Conservation (phyloP, 2,797 vertebrate genomes). For the Syngnathus rostellatus region DNA sequence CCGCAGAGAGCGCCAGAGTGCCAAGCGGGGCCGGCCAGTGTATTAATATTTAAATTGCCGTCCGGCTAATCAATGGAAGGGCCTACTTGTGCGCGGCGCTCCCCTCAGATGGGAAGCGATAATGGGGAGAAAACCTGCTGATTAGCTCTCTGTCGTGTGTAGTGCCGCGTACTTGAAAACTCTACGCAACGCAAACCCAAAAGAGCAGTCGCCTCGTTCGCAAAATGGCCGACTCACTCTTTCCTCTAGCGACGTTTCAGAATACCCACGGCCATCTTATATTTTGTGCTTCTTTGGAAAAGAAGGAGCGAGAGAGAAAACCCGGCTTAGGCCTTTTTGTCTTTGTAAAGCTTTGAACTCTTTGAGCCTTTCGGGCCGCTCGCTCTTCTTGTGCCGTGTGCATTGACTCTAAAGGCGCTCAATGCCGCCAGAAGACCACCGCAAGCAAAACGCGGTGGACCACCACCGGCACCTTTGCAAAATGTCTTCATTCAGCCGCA, state of each 20-base stretch:
- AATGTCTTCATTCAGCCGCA: conserved; percentile 57
- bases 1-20: conserved; percentile 71
- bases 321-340: conserved; percentile 99
- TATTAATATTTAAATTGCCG: conserved; percentile 84
- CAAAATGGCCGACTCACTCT: conserved; percentile 81
- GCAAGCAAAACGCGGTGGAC: conserved; percentile 98
- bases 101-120: conserved; percentile 82
- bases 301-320: conserved; percentile 59
- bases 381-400: conserved; percentile 94
- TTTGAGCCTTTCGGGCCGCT: conserved; percentile 90
- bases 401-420: conserved; percentile 99
- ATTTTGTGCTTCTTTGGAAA: conserved; percentile 92
- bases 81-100: conserved; percentile 75
- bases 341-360: conserved; percentile 99
- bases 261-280: conserved; percentile 83
- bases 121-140: conserved; percentile 89
- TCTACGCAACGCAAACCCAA: conserved; percentile 97
- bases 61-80: conserved; percentile 79
- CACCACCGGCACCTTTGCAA: conserved; percentile 93
- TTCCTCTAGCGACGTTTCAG: conserved; percentile 73
- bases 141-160: conserved; percentile 90
- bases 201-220: conserved; percentile 90
- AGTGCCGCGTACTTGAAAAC: conserved; percentile 96
- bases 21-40: conserved; percentile 66
- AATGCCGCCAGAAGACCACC: conserved; percentile 96